Base-by-base conservation (phyloP, 2,113 vertebrate species). In the Suncus etruscus region DNA sequence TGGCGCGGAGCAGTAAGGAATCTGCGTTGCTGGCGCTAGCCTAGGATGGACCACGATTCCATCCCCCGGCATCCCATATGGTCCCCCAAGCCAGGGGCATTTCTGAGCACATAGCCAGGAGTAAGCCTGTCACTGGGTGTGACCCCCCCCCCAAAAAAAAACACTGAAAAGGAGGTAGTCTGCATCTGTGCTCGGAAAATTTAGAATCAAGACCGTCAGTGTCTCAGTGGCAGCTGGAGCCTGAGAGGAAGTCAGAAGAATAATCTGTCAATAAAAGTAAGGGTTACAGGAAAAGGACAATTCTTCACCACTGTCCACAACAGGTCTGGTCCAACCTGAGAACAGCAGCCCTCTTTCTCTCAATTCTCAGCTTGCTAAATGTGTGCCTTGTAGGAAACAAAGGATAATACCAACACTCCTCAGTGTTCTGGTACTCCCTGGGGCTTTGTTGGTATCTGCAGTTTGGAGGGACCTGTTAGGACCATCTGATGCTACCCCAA, bases 151-250 rank as follows among this genome's bases (percentile, higher is more conserved):
- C 5, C 39, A 39, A 39, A 39, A 39, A 39, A 3, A 39, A 3
- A 39, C 39, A 39, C 39, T 39, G 39, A 76, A 80, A 87, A 15
- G 3, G 24, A 92, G 22, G 15, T 22, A 54, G 8, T 66, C 47
- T 82, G 50, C 29, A 54, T 94, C 32, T 85, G 22, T 48, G 58
- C 66, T 20, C n/a, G 14, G 20, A 76, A 70, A 89, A 82, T 47
- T 29, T 12, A 87, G 47, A 93, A 79, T 82, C 39, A 72, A 61
- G 89, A 91, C 47, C 63, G 69, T 84, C 95, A 94, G 0, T 22
- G 16, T 29, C 61, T 10, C 1, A 29, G 1, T 24, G 11, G 50
- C 70, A 82, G 48, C 58, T 8, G 16, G 61, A 85, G 11, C 51
- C 83, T 27, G 77, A 75, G 66, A 58, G 48, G 74, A 84, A 81